phyloP scores from a whole-genome alignment of 92 coral and sea anemone genomes.

The Parazoanthus darwini region DNA sequence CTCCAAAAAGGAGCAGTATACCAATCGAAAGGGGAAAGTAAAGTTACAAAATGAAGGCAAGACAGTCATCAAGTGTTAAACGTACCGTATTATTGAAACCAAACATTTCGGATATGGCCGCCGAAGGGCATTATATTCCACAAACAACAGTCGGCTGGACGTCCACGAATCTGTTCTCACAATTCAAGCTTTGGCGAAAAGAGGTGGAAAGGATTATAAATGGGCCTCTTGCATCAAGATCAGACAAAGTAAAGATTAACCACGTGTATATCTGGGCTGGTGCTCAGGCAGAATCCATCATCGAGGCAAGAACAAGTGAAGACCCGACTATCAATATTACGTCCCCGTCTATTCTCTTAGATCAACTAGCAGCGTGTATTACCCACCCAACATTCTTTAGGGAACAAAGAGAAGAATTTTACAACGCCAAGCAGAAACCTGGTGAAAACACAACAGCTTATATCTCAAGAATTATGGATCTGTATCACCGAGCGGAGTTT shows the following conservation, averaged over 20 bases:
- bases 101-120: slow-evolving; percentile 41
- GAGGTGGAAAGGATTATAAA: slow-evolving; percentile 63
- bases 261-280: slow-evolving; percentile 72
- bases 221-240: slow-evolving; percentile 66
- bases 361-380: no score
- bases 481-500: slow-evolving; percentile 63
- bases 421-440: slow-evolving; percentile 50
- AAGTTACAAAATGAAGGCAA: no score
- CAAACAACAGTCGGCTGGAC: slow-evolving; percentile 77
- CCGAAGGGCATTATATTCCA: slow-evolving; percentile 60
- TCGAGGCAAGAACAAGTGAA: slow-evolving; percentile 60
- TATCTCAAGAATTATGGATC: slow-evolving; percentile 62
- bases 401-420: slow-evolving; percentile 71
- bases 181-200: slow-evolving; percentile 71
- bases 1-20: no score
- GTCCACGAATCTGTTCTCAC: slow-evolving; percentile 55
- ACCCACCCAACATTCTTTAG: slow-evolving; percentile 42
- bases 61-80: slow-evolving; percentile 19
- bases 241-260: slow-evolving; percentile 65
- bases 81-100: neutral
- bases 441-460: slow-evolving; percentile 60
- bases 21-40: no score
- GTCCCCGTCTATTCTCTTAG: slow-evolving; percentile 10
- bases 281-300: slow-evolving; percentile 72
- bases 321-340: slow-evolving; percentile 45